These are phyloP conservation scores for Boloria selene DNA, from an alignment of 2,888 invertebrate species.

Conservation along the genomic window DNA sequence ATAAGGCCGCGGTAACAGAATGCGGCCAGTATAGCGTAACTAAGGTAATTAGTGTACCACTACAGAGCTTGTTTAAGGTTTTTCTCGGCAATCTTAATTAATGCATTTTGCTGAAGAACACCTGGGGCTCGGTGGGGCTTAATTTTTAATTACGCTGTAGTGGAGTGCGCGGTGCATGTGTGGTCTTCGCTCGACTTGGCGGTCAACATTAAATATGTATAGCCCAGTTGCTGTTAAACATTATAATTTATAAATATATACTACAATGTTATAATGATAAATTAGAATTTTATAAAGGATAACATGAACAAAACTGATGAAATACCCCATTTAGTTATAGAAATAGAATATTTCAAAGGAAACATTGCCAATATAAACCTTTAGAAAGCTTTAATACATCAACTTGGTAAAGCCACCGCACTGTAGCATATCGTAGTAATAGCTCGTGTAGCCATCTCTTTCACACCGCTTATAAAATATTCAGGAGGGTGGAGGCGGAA, in stretches of 20 bases:
- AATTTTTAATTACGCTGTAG: constrained; percentile 64
- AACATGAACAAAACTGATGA: not conserved
- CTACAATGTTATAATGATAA: not conserved
- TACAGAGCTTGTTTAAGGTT: constrained; percentile 57
- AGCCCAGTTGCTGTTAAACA: constrained; percentile 9
- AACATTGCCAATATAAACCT: constrained; percentile 32
- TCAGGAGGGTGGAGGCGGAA: constrained; percentile 52
- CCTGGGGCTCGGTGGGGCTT: constrained; percentile 57
- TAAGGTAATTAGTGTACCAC: constrained; percentile 55
- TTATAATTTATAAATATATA: constrained; percentile 11
- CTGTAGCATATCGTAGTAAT: constrained; percentile 36
- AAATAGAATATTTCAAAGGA: constrained; percentile 27
- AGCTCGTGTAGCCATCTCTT: constrained; percentile 30
- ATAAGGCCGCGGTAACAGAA: constrained; percentile 2
- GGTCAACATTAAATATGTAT: constrained; percentile 21
- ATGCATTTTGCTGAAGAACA: constrained; percentile 66
- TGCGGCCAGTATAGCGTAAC: constrained; percentile 41
- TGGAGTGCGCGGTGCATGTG: constrained; percentile 36
- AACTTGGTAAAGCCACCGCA: constrained; percentile 33
- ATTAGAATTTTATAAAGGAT: not conserved
- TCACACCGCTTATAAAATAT: constrained; percentile 54
- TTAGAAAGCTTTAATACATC: constrained; percentile 36
- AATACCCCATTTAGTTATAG: constrained; percentile 14
- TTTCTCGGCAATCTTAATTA: constrained; percentile 64
- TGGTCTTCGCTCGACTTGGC: constrained; percentile 30